Evolutionary conservation across 2,888 invertebrate species (phyloP).

Genomic region (Stenichneumon culpator): DNA sequence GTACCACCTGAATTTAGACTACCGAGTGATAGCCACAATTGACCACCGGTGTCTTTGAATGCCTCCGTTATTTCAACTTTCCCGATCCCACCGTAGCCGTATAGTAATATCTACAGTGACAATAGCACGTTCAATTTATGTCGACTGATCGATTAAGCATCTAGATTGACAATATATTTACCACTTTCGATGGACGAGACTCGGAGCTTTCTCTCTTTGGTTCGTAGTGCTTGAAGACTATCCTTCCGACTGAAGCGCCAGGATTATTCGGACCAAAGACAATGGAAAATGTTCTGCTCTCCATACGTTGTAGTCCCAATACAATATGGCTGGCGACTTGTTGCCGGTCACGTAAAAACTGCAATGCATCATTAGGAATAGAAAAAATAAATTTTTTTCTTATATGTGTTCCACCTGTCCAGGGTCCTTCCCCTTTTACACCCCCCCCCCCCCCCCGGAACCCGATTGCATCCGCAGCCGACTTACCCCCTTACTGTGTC

Average conservation of each 20-base stretch:
- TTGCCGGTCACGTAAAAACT: constrained; percentile 81
- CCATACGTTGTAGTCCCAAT: constrained; percentile 86
- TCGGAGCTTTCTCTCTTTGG: constrained; percentile 71
- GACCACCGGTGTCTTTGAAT: constrained; percentile 87
- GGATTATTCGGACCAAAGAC: constrained; percentile 87
- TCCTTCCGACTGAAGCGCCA: constrained; percentile 86
- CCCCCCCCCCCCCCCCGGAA: too few relatives aligned
- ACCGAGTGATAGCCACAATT: constrained; percentile 87
- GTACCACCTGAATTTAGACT: constrained; percentile 85
- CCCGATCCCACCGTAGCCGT: constrained; percentile 88
- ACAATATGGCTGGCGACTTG: constrained; percentile 74
- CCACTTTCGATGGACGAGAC: constrained; percentile 73
- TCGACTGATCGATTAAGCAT: not conserved
- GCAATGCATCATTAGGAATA: constrained; percentile 38
- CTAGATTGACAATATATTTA: constrained; percentile 49
- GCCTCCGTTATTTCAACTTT: constrained; percentile 86
- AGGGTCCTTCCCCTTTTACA: too few relatives aligned
- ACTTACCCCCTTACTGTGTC: too few relatives aligned
- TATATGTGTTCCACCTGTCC: too few relatives aligned
- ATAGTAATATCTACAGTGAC: constrained; percentile 84
- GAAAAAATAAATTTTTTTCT: not conserved
- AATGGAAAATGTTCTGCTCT: constrained; percentile 87
- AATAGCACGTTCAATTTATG: not conserved
- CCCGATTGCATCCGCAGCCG: too few relatives aligned
- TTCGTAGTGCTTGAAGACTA: constrained; percentile 86